Evolutionary conservation across 53 echinoderm and acorn worm genomes (phyloP).

Genomic region (Mesocentrotus franciscanus): DNA sequence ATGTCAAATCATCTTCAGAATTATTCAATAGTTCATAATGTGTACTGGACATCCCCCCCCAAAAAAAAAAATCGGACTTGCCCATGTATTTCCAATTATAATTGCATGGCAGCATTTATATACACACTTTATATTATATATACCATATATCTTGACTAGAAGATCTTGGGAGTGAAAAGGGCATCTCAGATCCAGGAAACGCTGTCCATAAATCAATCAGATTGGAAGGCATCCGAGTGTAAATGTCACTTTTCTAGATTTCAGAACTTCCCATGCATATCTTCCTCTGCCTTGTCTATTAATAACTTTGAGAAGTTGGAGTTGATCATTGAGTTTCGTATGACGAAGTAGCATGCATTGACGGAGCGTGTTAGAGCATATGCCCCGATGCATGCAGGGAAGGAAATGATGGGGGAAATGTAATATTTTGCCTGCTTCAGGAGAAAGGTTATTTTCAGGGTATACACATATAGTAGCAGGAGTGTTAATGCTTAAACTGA

Average conservation of each 20-base stretch:
- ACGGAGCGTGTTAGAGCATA: not conserved
- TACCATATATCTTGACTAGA: not conserved
- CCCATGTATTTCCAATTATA: not conserved
- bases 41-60: no score
- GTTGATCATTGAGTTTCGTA: not conserved
- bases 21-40: no score
- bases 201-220: slow-evolving; percentile 29
- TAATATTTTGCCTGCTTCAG: slow-evolving; percentile 19
- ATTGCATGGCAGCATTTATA: not conserved
- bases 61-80: no score
- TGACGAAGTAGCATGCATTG: not conserved
- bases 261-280: not conserved
- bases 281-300: not conserved
- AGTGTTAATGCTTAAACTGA: not conserved
- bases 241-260: slow-evolving; percentile 34
- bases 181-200: not conserved
- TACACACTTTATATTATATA: not conserved
- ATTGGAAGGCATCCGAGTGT: not conserved
- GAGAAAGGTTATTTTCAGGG: slow-evolving; percentile 33
- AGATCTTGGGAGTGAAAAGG: slow-evolving; percentile 1
- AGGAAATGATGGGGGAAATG: slow-evolving; percentile 32
- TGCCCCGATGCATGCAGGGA: slow-evolving; percentile 12
- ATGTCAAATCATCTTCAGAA: no score
- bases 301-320: not conserved
- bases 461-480: not conserved